phyloP scores from a whole-genome alignment of 2,888 invertebrate genomes.

The Ephialtes manifestator region DNA sequence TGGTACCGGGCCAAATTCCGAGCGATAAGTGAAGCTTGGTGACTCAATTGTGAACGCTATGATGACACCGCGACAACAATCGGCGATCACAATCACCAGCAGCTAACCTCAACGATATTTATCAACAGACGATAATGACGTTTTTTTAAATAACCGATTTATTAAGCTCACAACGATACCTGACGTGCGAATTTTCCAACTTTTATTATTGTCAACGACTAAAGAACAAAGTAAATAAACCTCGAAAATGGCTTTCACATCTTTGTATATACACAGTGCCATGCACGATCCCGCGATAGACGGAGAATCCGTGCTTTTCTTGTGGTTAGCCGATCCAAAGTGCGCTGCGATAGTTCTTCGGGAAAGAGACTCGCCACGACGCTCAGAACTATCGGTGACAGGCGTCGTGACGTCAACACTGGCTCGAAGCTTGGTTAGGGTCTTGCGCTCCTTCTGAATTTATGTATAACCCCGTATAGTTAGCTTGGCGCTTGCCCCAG shows the following conservation, averaged over 20 bases:
- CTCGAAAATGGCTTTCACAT: constrained; percentile 32
- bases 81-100: constrained; percentile 29
- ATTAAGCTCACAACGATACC: too few species aligned
- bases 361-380: neutral
- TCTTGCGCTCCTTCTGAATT: constrained; percentile 46
- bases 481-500: constrained; percentile 15
- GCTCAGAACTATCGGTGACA: constrained; percentile 46
- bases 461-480: constrained; percentile 40
- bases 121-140: neutral
- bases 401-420: constrained; percentile 60
- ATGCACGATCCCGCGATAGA: constrained; percentile 36
- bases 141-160: neutral
- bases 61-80: constrained; percentile 35
- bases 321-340: constrained; percentile 1
- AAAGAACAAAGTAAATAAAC: neutral
- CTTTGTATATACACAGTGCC: constrained; percentile 50
- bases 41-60: constrained; percentile 84
- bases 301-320: neutral
- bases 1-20: constrained; percentile 82
- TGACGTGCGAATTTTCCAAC: neutral
- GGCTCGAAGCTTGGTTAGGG: constrained; percentile 16
- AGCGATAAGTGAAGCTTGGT: constrained; percentile 83
- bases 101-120: neutral
- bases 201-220: neutral
- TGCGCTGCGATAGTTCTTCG: constrained; percentile 5